A percentile compares a stretch with the other conserved stretches of the same genome.
Evolutionary conservation across 2,888 invertebrate genomes (phyloP).

Genomic region (Cephus runcator): DNA sequence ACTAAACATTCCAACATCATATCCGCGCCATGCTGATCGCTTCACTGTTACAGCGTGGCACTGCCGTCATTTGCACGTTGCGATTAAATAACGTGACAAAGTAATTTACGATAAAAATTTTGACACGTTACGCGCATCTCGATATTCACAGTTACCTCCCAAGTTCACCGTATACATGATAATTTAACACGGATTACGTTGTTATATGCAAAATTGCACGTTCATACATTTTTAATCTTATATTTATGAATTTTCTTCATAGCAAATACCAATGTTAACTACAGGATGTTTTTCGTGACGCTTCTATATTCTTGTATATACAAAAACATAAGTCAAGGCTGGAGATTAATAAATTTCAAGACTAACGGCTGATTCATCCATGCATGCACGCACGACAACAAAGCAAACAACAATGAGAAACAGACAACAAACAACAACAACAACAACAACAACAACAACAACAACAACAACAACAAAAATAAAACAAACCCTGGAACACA

Average conservation of each 20-base stretch:
- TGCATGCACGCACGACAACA: conserved; percentile 26
- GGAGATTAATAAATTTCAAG: neutral
- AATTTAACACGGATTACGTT: neutral
- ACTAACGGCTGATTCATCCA: neutral
- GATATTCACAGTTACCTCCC: neutral
- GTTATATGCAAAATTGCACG: neutral
- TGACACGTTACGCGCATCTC: neutral
- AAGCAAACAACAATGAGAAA: conserved; percentile 23
- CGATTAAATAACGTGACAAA: neutral
- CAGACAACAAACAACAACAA: conserved; percentile 10
- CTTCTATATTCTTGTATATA: neutral
- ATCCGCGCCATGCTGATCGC: neutral
- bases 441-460: neutral
- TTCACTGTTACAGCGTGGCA: neutral
- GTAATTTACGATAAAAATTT: neutral
- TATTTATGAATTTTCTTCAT: neutral
- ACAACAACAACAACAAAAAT: neutral
- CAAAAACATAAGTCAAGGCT: neutral
- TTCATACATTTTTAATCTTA: neutral
- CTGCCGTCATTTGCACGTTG: neutral
- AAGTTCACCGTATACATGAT: neutral
- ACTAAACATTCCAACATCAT: neutral
- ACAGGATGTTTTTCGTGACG: neutral
- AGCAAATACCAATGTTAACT: neutral
- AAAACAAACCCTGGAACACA: conserved; percentile 16